Percentiles rank a stretch among this genome's conserved stretches.
Conservation (phyloP, 2,113 vertebrate species). For the Equus quagga region DNA sequence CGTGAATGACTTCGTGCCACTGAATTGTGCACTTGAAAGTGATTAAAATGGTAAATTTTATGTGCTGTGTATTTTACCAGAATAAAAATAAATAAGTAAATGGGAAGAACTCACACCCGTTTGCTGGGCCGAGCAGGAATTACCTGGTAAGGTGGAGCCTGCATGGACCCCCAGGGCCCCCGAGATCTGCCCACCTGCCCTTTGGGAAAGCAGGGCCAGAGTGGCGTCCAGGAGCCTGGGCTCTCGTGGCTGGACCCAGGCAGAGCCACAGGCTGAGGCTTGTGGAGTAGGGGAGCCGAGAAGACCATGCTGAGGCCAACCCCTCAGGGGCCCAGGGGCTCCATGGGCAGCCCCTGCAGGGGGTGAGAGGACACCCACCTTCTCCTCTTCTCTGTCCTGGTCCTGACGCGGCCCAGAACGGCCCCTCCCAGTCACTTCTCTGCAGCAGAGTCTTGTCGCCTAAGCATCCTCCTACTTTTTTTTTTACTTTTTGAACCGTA, state of each 20-base stretch:
- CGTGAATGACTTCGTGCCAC: rapidly evolving
- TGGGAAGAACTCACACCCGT: rapidly evolving
- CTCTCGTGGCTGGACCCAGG: no score
- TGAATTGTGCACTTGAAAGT: rapidly evolving
- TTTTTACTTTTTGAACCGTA: neutral
- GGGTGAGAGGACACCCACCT: neutral
- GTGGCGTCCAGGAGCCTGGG: neutral
- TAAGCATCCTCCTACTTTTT: neutral
- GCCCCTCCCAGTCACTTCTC: neutral
- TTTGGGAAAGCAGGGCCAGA: neutral
- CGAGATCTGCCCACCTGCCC: neutral
- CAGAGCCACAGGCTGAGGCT: neutral
- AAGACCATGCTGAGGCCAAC: neutral
- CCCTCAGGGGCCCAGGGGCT: neutral
- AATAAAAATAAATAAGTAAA: rapidly evolving
- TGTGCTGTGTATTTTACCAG: neutral
- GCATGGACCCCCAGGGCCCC: neutral
- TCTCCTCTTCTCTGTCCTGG: neutral
- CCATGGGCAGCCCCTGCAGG: neutral
- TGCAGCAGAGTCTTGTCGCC: neutral
- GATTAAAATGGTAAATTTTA: rapidly evolving
- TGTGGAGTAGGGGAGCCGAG: neutral
- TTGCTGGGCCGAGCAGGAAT: neutral
- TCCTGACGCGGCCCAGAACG: neutral
- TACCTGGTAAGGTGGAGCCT: neutral